Base-by-base conservation (phyloP, 2,113 vertebrate species). In the Tricholaema leucomelas region DNA sequence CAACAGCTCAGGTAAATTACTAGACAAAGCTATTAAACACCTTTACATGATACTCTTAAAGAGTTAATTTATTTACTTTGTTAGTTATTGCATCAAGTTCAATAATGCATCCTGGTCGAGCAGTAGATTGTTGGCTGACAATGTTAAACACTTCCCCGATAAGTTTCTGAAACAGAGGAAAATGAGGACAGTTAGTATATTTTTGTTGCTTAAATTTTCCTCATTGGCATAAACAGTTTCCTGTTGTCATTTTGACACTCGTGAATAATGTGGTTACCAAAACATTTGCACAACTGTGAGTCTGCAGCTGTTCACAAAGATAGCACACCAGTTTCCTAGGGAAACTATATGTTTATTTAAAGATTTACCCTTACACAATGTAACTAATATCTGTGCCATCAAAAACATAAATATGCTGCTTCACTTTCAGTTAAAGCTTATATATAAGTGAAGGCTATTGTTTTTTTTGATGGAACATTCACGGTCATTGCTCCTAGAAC, bases 101-200 rank as follows among this genome's bases (percentile, higher is more conserved):
- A 93, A 99, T 99, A 96, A 99, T 99, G 88, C 99, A 99, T 86
- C 99, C 99, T 33, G 99, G 99, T 73, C 99, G 98, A 96, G 99
- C 99, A 81, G 99, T 99, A 87, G 99, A 99, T 91, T 99, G 99
- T 88, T 99, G 99, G 96, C 99, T 99, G 92, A 99, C 99, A 73
- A 99, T 99, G 96, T 99, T 99, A 94, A 99, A 99, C 60, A 99
- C 99, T 95, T 99, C 99, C 10, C 99, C 99, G 77, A 99, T 99
- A 55, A 99, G 98, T 98, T 99, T 99, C 99, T 99, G 97, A 92
- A 98, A 97, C 16, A 94, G 79, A 94, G 36, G 19, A 95, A 72
- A 96, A 89, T 69, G 31, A 76, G 16, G 92, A 87, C 24, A 38
- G 64, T 85, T 60, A 94, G 66, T 52, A 11, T 14, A 61, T 64